Evolutionary conservation across 1,140 invertebrate species (phyloP), one percentile per base, ranked within the genome.

Genomic region (Drosophila repletoides): DNA sequence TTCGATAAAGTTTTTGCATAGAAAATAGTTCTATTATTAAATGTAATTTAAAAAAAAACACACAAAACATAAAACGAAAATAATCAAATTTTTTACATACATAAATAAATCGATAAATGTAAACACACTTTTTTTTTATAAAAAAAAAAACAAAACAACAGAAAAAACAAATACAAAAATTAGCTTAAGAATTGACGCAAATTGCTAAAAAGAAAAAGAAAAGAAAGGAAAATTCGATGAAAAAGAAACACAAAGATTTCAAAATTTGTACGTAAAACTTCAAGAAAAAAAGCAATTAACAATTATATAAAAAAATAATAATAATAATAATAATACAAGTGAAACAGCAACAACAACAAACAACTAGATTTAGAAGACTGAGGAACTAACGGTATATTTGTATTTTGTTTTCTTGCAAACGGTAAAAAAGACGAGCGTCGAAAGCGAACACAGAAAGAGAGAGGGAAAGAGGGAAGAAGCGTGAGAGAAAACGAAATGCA

Each of bases 331-430:
- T 31, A 71, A 65, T 63, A 68, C 63, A 83, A 76, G 63, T 74
- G 56, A 72, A 43, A 64, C 56, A 64, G 65, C 55, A 81, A 79
- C 66, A 80, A 66, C 52, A 79, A 81, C 64, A 72, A 75, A 72
- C 55, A 76, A 86, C 80, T 86, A 86, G 80, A 86, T 86, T 80
- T 86, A 86, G 80, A 86, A 86, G 80, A 86, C 80, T 86, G 80
- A 86, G 67, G 80, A 84, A 71, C 56, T 45, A 55, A 84, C 77
- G 40, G 63, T 83, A 60, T 36, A 19, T 64, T 46, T 68, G 33
- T 38, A 40, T 51, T 60, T 43, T 60, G 53, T 56, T 43, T 3
- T 41, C 68, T 64, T 67, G 52, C n/a, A 49, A 38, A 29, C 10
- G 19, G 46, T 21, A 64, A 69, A 59, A 65, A 10, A 60, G 17